Evolutionary conservation across 1,140 invertebrate genomes (phyloP).

Genomic region (Listronotus oregonensis): DNA sequence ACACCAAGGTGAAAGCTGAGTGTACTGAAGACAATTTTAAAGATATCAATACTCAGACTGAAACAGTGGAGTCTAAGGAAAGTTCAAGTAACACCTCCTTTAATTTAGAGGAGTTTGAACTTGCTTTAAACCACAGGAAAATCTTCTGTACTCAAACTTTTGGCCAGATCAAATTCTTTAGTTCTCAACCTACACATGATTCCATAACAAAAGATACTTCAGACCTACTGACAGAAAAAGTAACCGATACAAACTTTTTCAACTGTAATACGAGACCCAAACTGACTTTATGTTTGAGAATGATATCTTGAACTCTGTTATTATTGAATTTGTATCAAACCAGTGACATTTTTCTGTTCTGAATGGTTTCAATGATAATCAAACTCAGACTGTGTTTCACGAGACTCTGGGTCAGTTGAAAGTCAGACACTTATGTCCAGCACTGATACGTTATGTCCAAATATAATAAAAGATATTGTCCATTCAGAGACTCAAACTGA

Average conservation of each 20-base stretch:
- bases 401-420: slow-evolving; percentile 52
- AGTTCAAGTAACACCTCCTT: slow-evolving; percentile 51
- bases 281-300: slow-evolving; percentile 59
- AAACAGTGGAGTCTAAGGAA: slow-evolving; percentile 37
- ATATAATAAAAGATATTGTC: slow-evolving; percentile 41
- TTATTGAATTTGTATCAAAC: slow-evolving; percentile 65
- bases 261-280: slow-evolving; percentile 64
- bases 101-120: slow-evolving; percentile 42
- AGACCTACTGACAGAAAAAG: slow-evolving; percentile 41
- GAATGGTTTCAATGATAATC: slow-evolving; percentile 61
- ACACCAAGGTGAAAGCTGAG: slow-evolving; percentile 36
- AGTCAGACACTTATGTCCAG: slow-evolving; percentile 52
- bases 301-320: slow-evolving; percentile 52
- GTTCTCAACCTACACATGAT: slow-evolving; percentile 43
- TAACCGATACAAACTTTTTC: slow-evolving; percentile 55
- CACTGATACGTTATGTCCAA: slow-evolving; percentile 24
- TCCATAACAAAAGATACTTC: slow-evolving; percentile 45
- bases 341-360: slow-evolving; percentile 61
- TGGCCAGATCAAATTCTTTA: slow-evolving; percentile 22
- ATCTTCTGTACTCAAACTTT: slow-evolving; percentile 48
- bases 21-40: slow-evolving; percentile 37
- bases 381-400: slow-evolving; percentile 63
- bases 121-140: slow-evolving; percentile 43
- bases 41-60: slow-evolving; percentile 47
- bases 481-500: slow-evolving; percentile 55